Evolutionary conservation across 2,797 vertebrate genomes (phyloP).

Genomic region (Setipinna tenuifilis): DNA sequence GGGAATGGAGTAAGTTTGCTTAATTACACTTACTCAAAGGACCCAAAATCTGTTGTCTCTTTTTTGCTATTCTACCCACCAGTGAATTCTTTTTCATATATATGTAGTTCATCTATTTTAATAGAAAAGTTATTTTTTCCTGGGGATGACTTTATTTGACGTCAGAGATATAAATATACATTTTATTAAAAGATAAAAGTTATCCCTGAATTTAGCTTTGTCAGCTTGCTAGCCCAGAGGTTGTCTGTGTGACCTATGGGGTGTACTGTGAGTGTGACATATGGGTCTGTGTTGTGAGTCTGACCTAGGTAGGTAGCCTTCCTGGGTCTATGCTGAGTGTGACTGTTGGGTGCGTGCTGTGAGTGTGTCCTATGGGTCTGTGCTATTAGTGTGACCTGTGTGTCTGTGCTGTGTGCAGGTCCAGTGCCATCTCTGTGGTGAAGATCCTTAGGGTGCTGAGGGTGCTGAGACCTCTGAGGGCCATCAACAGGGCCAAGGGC

Average conservation of each 20-base stretch:
- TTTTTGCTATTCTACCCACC: no score
- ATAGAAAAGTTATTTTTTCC: no score
- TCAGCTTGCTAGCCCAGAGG: not conserved
- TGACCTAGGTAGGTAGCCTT: no score
- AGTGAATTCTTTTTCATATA: no score
- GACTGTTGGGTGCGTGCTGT: no score
- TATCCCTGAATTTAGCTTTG: not conserved
- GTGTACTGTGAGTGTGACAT: no score
- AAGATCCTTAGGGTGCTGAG: constrained; percentile 93
- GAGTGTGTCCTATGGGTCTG: no score
- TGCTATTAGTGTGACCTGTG: not conserved
- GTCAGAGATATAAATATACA: not conserved
- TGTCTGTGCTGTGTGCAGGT: constrained; percentile 68
- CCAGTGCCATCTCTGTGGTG: constrained; percentile 92
- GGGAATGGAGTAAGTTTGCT: constrained; percentile 85
- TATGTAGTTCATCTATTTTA: no score
- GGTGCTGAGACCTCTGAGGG: constrained; percentile 88
- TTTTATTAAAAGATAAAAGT: not conserved
- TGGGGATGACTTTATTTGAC: not conserved
- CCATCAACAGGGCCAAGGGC: constrained; percentile 94
- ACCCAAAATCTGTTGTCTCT: no score
- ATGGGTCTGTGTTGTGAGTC: no score
- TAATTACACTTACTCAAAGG: not conserved
- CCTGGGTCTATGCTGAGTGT: no score
- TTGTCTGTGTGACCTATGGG: no score